phyloP scores from a whole-genome alignment of 2,113 vertebrate genomes.

The Coryphaenoides rupestris region DNA sequence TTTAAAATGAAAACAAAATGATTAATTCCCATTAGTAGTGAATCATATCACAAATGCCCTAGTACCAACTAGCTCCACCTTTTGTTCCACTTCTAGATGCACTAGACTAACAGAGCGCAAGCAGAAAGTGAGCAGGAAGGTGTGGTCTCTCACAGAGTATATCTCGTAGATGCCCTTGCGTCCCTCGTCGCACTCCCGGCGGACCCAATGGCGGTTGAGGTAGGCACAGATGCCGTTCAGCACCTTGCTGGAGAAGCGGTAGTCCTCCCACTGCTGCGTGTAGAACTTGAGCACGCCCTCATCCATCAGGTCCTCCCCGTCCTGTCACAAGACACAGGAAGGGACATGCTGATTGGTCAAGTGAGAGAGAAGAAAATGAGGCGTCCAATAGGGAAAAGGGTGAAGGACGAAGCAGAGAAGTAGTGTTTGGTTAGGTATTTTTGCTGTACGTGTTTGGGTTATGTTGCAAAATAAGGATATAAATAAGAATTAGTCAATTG shows the following conservation, averaged over 20 bases:
- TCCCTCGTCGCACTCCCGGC: constrained; percentile 96
- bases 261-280: constrained; percentile 99
- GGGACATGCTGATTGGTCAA: background rate
- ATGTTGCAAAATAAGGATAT: too few relatives aligned
- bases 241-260: constrained; percentile 98
- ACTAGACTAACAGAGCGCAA: background rate
- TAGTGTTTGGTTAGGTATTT: too few relatives aligned
- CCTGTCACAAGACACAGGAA: constrained; percentile 65
- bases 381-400: too few relatives aligned
- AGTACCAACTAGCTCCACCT: too few relatives aligned
- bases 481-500: too few relatives aligned
- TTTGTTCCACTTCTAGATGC: too few relatives aligned
- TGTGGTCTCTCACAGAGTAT: constrained; percentile 82
- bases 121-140: background rate
- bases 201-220: constrained; percentile 99
- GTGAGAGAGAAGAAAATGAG: too few relatives aligned
- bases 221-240: constrained; percentile 99
- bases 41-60: too few relatives aligned
- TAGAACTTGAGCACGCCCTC: constrained; percentile 98
- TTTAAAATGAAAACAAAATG: too few relatives aligned
- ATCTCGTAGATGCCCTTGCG: constrained; percentile 99
- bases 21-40: too few relatives aligned
- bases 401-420: too few relatives aligned
- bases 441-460: too few relatives aligned
- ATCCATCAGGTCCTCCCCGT: constrained; percentile 98